Evolutionary conservation across 2,797 vertebrate genomes (phyloP), one percentile per base, ranked within the genome.

Genomic region (Crenichthys baileyi): DNA sequence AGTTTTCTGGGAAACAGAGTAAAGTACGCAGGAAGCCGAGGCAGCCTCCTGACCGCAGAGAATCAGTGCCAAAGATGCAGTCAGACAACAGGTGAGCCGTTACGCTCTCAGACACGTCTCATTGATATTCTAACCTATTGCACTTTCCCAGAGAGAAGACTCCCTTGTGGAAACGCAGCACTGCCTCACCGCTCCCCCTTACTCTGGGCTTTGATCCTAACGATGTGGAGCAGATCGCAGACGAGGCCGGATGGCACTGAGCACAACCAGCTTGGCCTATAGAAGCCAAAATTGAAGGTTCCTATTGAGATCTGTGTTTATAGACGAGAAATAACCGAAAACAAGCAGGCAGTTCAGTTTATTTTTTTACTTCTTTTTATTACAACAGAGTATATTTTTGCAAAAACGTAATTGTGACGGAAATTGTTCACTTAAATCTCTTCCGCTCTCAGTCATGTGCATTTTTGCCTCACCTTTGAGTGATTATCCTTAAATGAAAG

Each of bases 81-180:
- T 83, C 89, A 94, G 94, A 94, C 92, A 88, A 94, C 94, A 95
- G 94, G 95, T 94, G 94, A 95, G 84, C 83, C 75, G 92, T 91
- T 94, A 87, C 88, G 90, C 91, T 95, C 88, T 82, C 86, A 79
- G 84, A 89, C 91, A 91, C 93, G 92, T 94, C 93, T 92, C 89
- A 92, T 90, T 95, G 94, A 95, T 95, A 94, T 95, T 95, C 93
- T 95, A 95, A 96, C 95, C 95, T 95, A 90, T 92, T 95, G 94
- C 94, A 92, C 94, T 95, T 95, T 95, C 94, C 91, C 94, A 93
- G 91, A 90, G 79, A 89, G 83, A 85, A 78, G 90, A 92, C 91
- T 90, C 94, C 92, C 92, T 85, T 81, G 89, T 92, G 93, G 90
- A 91, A 86, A 89, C 83, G 90, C 91, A 87, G 93, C 92, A 93